Conservation (phyloP, 1,140 invertebrate genomes). For the Brachystomella parvula region DNA sequence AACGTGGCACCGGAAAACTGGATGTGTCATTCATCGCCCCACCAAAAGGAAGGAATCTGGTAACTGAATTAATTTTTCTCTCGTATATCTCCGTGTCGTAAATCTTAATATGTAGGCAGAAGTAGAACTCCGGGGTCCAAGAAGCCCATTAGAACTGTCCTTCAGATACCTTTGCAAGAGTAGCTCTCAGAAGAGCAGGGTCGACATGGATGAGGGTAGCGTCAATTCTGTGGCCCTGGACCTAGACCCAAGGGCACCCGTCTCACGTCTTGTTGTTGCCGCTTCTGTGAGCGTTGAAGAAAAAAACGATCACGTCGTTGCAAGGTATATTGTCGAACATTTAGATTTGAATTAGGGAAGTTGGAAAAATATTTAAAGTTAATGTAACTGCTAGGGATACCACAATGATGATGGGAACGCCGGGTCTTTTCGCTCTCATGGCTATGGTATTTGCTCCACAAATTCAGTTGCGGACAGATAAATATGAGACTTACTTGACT, state of each 20-base stretch:
- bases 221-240: slow-evolving; percentile 81
- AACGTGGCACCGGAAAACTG: too few species aligned
- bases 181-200: slow-evolving; percentile 48
- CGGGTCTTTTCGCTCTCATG: slow-evolving; percentile 66
- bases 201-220: slow-evolving; percentile 61
- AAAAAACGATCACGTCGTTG: slow-evolving; percentile 21
- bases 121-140: slow-evolving; percentile 57
- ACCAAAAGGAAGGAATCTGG: too few species aligned
- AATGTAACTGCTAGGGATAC: slow-evolving; percentile 50
- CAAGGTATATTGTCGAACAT: slow-evolving; percentile 15
- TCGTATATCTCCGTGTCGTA: too few species aligned
- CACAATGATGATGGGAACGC: slow-evolving; percentile 77
- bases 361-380: neutral
- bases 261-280: slow-evolving; percentile 25
- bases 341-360: too few species aligned
- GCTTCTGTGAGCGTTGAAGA: slow-evolving; percentile 22
- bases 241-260: slow-evolving; percentile 59
- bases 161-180: slow-evolving; percentile 53
- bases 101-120: too few species aligned
- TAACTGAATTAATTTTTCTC: too few species aligned
- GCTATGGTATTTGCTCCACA: slow-evolving; percentile 69
- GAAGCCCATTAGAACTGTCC: slow-evolving; percentile 66
- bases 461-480: slow-evolving; percentile 60
- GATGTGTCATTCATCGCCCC: too few species aligned
- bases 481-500: slow-evolving; percentile 53